Conservation (phyloP, 2,797 vertebrate genomes). For the Oceanodroma leucorhoa region DNA sequence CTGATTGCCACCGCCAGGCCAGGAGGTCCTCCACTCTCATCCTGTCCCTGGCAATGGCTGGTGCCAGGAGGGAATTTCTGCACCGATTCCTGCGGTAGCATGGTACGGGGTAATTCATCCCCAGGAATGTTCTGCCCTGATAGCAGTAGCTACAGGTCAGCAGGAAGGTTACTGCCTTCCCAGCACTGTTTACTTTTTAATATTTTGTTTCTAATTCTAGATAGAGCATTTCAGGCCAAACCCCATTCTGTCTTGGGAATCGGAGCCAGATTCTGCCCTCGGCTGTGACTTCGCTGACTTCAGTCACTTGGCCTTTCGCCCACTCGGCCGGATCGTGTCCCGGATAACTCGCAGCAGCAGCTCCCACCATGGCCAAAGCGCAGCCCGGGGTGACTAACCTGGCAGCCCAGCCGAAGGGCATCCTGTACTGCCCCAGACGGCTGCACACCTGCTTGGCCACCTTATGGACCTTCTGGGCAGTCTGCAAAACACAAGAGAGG, state of each 20-base stretch:
- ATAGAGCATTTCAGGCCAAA: not conserved
- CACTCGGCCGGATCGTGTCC: rapidly evolving
- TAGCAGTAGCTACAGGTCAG: constrained; percentile 4
- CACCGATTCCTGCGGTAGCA: not conserved
- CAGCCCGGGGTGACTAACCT: constrained; percentile 78
- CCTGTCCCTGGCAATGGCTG: not conserved
- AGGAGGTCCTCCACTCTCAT: not conserved
- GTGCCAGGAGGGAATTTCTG: not conserved
- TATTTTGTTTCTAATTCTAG: constrained; percentile 31
- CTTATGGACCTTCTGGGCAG: constrained; percentile 94
- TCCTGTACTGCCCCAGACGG: constrained; percentile 91
- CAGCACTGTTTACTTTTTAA: constrained; percentile 32
- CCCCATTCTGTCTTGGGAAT: not conserved
- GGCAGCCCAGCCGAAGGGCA: constrained; percentile 97
- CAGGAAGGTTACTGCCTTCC: constrained; percentile 37
- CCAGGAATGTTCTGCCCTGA: not conserved
- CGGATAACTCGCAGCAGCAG: not conserved
- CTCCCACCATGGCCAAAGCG: not conserved
- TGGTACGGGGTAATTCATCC: rapidly evolving
- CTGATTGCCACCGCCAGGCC: not conserved
- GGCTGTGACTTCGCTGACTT: not conserved
- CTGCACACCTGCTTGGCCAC: constrained; percentile 92
- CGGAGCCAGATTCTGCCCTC: not conserved
- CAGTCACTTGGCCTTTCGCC: not conserved
- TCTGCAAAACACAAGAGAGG: constrained; percentile 75